A percentile compares a stretch with the other conserved stretches of the same genome.
These are phyloP conservation scores for Corapipo altera DNA, from an alignment of 2,113 vertebrate species.

Conservation along the genomic window DNA sequence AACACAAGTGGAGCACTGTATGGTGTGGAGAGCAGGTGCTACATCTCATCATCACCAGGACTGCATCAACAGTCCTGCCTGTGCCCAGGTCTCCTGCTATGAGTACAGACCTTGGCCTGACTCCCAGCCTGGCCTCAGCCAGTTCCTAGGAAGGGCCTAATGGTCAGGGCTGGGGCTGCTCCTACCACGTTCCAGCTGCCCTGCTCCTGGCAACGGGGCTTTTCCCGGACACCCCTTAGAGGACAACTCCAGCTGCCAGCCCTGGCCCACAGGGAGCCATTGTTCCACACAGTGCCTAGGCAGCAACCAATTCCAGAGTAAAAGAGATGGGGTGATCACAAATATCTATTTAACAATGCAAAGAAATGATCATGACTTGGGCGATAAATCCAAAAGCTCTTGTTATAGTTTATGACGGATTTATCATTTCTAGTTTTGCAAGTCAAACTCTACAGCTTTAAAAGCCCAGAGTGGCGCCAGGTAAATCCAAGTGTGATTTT, in stretches of 20 bases:
- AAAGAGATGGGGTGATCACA: neutral
- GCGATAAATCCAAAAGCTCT: neutral
- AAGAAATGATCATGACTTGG: neutral
- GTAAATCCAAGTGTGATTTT: neutral
- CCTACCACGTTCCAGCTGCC: neutral
- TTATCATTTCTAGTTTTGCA: neutral
- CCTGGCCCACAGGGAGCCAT: neutral
- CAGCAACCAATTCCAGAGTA: neutral
- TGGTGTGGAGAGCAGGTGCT: neutral
- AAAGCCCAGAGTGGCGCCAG: neutral
- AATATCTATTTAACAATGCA: neutral
- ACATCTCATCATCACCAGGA: neutral
- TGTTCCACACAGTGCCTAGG: rapidly evolving
- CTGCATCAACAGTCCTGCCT: neutral
- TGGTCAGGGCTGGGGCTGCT: neutral
- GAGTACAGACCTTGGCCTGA: neutral
- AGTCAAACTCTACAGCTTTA: neutral
- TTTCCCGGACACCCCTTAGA: neutral
- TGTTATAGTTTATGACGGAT: neutral
- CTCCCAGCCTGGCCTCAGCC: neutral
- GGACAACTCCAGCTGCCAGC: neutral
- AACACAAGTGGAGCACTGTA: neutral
- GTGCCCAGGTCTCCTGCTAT: neutral
- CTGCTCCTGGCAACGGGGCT: neutral
- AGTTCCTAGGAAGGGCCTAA: neutral